Percentiles rank a stretch among this genome's conserved stretches.
phyloP scores from a whole-genome alignment of 2,113 vertebrate genomes.

The Saccopteryx bilineata region DNA sequence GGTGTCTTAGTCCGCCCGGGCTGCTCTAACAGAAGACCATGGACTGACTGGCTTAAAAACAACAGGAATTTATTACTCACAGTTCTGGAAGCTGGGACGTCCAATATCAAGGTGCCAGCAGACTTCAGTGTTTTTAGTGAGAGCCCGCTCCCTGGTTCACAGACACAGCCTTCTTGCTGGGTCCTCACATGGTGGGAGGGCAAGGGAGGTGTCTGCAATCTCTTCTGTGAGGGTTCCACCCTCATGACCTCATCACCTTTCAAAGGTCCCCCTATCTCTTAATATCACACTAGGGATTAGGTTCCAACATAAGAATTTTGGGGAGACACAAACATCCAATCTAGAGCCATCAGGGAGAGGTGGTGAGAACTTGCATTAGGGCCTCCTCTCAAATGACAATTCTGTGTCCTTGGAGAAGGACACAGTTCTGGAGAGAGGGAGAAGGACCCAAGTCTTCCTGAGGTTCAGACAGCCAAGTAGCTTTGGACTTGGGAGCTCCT shows the following conservation, averaged over 20 bases:
- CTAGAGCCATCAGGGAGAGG: neutral
- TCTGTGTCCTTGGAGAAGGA: neutral
- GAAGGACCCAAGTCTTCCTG: neutral
- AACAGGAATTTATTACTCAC: neutral
- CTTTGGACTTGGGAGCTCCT: neutral
- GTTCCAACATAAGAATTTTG: no score
- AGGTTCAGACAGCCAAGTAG: accelerated
- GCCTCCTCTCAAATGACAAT: neutral
- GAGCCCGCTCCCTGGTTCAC: neutral
- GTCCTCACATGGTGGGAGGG: neutral
- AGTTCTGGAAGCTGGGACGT: neutral
- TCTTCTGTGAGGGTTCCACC: no score
- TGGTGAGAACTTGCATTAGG: neutral
- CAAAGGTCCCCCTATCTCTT: no score
- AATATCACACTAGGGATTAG: no score
- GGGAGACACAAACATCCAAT: neutral
- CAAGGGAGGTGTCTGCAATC: no score
- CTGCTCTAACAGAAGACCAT: neutral
- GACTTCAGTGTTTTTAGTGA: no score
- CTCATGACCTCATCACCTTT: no score
- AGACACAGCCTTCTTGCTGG: neutral
- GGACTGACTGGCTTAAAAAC: neutral
- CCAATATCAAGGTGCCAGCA: neutral
- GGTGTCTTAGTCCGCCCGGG: neutral
- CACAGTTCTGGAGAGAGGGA: neutral